These are phyloP conservation scores for Emmelina monodactyla DNA, from an alignment of 2,888 invertebrate genomes.

Conservation along the genomic window DNA sequence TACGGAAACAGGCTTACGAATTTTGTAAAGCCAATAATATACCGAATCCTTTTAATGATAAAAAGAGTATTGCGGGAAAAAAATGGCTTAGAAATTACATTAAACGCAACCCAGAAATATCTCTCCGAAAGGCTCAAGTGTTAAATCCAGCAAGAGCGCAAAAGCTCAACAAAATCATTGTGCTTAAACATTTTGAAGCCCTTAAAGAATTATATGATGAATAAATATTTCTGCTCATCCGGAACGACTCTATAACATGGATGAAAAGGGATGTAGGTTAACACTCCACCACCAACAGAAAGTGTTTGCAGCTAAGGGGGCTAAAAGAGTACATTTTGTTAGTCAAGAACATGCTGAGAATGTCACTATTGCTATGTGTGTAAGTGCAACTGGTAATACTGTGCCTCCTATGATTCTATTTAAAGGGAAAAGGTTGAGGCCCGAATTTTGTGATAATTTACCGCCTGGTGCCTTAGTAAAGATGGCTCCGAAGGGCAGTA, in stretches of 20 bases:
- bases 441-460: conserved; percentile 3
- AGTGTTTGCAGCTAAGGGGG: conserved; percentile 11
- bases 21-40: conserved; percentile 2
- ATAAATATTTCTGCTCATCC: conserved; percentile 9
- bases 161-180: conserved; percentile 11
- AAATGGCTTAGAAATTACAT: conserved; percentile 8
- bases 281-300: conserved; percentile 12
- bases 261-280: conserved; percentile 12
- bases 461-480: conserved; percentile 1
- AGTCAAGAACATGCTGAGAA: conserved; percentile 6
- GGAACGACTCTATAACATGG: conserved; percentile 13
- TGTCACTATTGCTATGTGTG: conserved; percentile 2
- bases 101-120: conserved; percentile 6
- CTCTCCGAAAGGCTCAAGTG: conserved; percentile 6
- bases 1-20: conserved; percentile 1
- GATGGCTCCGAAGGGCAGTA: background rate
- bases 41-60: background rate
- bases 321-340: conserved; percentile 11
- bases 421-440: conserved; percentile 3
- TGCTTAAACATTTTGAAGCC: conserved; percentile 10
- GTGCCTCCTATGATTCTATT: conserved; percentile 5
- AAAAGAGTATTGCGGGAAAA: conserved; percentile 4
- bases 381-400: conserved; percentile 2
- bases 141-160: conserved; percentile 11
- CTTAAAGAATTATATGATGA: conserved; percentile 12